Evolutionary conservation across 2,113 vertebrate species (phyloP).

Genomic region (Bos indicus): DNA sequence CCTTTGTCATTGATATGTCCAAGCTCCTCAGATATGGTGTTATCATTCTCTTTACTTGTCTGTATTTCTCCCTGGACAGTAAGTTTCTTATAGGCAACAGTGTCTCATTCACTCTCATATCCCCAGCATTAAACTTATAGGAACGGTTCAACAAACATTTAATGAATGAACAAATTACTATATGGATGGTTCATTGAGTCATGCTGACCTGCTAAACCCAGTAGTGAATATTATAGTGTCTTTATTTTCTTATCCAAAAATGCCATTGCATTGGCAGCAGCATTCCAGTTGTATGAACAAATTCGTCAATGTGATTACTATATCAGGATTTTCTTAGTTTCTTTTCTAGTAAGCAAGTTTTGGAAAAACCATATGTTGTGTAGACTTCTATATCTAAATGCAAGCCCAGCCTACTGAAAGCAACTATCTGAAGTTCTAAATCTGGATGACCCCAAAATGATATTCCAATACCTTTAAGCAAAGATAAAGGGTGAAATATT

Average conservation of each 20-base stretch:
- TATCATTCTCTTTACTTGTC: background rate
- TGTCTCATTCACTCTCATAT: background rate
- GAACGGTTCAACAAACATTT: background rate
- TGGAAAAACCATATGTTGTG: background rate
- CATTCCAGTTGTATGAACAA: background rate
- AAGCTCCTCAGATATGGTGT: background rate
- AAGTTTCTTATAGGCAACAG: background rate
- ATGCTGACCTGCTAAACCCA: background rate
- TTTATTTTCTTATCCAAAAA: background rate
- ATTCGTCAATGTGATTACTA: background rate
- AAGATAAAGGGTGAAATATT: conserved; percentile 37
- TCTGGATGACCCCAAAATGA: background rate
- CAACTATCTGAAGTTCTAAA: background rate
- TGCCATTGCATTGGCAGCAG: background rate
- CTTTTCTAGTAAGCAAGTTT: conserved; percentile 6
- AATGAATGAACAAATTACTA: conserved; percentile 3
- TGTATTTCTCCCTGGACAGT: background rate
- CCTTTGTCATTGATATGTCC: background rate
- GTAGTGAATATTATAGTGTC: background rate
- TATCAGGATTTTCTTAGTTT: conserved; percentile 17
- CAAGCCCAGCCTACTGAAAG: background rate
- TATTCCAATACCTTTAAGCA: conserved; percentile 9
- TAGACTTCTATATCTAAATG: conserved; percentile 27
- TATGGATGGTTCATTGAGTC: background rate
- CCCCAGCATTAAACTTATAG: background rate